phyloP scores from a whole-genome alignment of 2,888 invertebrate genomes.

The Dolichopus griseipennis region DNA sequence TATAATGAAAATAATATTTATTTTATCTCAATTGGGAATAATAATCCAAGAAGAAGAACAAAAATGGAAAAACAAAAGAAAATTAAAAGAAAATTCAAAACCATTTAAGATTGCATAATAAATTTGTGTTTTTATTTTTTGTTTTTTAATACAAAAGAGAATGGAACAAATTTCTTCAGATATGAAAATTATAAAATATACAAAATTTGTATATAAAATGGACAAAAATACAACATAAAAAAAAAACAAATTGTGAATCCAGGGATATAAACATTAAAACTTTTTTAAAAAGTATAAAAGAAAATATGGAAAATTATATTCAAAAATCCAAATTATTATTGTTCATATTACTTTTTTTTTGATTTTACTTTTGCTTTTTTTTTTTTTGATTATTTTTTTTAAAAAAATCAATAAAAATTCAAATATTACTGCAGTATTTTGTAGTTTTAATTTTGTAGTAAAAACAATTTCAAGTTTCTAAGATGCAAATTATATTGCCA shows the following conservation, averaged over 20 bases:
- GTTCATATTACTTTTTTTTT: not conserved
- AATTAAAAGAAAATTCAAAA: not conserved
- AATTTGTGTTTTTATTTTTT: too few relatives aligned
- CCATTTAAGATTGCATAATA: conserved; percentile 4
- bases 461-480: not conserved
- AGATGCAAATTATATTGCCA: too few relatives aligned
- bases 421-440: not conserved
- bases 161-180: not conserved
- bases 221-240: too few relatives aligned
- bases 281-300: too few relatives aligned
- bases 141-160: not conserved
- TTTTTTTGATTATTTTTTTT: not conserved
- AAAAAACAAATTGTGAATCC: too few relatives aligned
- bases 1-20: conserved; percentile 11
- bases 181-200: not conserved
- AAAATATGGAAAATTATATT: too few relatives aligned
- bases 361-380: too few relatives aligned
- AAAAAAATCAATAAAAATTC: not conserved
- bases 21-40: conserved; percentile 7
- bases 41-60: not conserved
- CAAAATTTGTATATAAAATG: too few relatives aligned
- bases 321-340: not conserved
- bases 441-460: too few relatives aligned
- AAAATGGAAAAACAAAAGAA: not conserved
- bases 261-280: too few relatives aligned